Percentiles rank a stretch among this genome's conserved stretches.
Evolutionary conservation across 2,113 vertebrate genomes (phyloP).

Genomic region (Climacteris rufus): DNA sequence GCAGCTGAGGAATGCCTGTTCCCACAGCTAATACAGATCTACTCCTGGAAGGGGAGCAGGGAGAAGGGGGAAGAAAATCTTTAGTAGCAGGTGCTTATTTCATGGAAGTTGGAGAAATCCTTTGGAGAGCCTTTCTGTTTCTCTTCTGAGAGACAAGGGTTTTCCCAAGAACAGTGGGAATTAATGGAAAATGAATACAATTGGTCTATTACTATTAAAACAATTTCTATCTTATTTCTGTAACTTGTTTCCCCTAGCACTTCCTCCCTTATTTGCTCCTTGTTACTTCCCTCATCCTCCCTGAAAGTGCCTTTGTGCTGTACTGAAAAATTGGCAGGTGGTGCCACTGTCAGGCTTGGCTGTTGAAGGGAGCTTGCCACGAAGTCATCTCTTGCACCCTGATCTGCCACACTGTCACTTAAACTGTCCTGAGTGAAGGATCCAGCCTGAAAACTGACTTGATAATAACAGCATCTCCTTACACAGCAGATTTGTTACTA

Average conservation of each 20-base stretch:
- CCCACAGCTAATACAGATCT: background rate
- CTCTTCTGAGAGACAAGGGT: background rate
- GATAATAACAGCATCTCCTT: background rate
- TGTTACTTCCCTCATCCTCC: background rate
- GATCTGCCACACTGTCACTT: background rate
- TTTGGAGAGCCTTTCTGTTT: background rate
- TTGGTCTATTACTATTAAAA: background rate
- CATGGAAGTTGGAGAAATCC: background rate
- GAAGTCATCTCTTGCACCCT: background rate
- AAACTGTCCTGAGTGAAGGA: background rate
- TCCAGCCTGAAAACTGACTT: background rate
- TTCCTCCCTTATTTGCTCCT: background rate
- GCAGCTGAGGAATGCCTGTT: background rate
- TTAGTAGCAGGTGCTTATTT: background rate
- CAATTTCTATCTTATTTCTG: background rate
- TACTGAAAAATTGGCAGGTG: slow-evolving; percentile 8
- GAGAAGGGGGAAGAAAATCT: background rate
- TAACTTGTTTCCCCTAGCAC: background rate
- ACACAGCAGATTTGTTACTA: background rate
- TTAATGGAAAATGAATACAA: background rate
- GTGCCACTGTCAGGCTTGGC: background rate
- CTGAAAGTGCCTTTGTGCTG: background rate
- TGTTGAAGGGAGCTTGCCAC: rapidly evolving
- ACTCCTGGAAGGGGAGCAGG: background rate
- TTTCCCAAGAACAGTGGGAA: background rate